A percentile compares a stretch with the other conserved stretches of the same genome.
These are phyloP conservation scores for Tragulus kanchil DNA, from an alignment of 2,113 vertebrate species.

Conservation along the genomic window DNA sequence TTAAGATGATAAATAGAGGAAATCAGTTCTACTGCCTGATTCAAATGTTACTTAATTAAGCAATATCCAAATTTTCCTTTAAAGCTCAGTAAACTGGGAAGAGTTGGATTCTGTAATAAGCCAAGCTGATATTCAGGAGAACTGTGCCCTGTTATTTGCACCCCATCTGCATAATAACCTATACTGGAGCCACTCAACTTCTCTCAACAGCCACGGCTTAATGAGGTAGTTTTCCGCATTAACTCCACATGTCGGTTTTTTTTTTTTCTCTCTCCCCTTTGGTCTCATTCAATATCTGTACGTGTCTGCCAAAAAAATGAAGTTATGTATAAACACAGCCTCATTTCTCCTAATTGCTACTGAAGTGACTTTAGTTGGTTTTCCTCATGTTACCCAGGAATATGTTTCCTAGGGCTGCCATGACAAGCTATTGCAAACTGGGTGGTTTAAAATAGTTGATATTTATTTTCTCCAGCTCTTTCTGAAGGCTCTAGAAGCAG, in stretches of 20 bases:
- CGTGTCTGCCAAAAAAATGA: neutral
- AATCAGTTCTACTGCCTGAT: neutral
- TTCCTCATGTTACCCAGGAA: neutral
- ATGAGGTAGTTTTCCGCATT: neutral
- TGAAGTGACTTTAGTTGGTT: neutral
- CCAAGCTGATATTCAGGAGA: neutral
- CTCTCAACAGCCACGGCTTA: neutral
- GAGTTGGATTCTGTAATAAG: neutral
- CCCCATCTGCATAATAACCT: neutral
- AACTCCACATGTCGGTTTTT: slow-evolving; percentile 6
- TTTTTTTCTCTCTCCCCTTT: neutral
- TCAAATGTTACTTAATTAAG: slow-evolving; percentile 48
- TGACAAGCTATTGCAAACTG: neutral
- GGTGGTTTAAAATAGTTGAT: neutral
- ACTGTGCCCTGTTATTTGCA: neutral
- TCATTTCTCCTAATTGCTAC: slow-evolving; percentile 14
- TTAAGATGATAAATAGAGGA: slow-evolving; percentile 1
- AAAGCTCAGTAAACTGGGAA: neutral
- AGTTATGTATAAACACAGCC: neutral
- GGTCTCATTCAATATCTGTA: neutral
- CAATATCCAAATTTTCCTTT: slow-evolving; percentile 26
- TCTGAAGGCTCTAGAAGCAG: neutral
- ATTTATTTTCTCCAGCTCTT: neutral
- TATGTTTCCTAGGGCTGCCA: neutral
- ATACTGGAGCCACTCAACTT: neutral